Base-by-base conservation (phyloP, 2,888 invertebrate genomes). In the Andrena bicolor region DNA sequence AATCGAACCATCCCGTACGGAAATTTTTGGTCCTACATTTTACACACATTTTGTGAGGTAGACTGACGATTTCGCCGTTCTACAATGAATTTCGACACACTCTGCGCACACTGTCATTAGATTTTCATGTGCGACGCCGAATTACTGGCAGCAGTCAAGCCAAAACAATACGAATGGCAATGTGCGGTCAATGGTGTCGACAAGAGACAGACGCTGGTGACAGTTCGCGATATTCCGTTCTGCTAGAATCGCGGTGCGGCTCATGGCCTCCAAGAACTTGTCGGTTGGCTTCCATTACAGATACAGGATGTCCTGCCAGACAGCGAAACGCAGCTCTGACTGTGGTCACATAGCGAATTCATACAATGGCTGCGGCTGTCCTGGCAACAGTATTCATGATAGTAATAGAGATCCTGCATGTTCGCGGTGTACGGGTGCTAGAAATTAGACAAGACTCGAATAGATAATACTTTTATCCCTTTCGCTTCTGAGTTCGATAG, bases 151-250 rank as follows among this genome's bases (percentile, higher is more conserved):
- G 78, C 80, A 80, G 86, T 80, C 84, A 86, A 68, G 73, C 77
- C 75, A 76, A 87, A 90, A 88, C 86, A 88, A 90, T 88, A 90
- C 85, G 86, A 88, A 90, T 87, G 84, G 85, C 86, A 81, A 85
- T 75, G 48, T 88, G 89, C 80, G 90, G 90, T 88, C 83, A 82
- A 77, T 78, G 79, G 70, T 69, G 80, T 80, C 72, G 78, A 85
- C 77, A 68, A 65, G 72, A 48, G 80, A 80, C 61, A 61, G 61
- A 41, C 76, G 32, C 72, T 85, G 87, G 78, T 88, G 89, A 89
- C 90, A 88, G 90, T 84, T 86, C 26, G 84, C 89, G 85, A 90
- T 89, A 88, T 89, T 88, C 86, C 86, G 70, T 80, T 73, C 85
- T 83, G 84, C 84, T 58, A 80, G 76, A 76, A 68, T 70, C 82